These are phyloP conservation scores for Sebastes iracundus DNA, from an alignment of 2,797 vertebrate species.

Conservation along the genomic window DNA sequence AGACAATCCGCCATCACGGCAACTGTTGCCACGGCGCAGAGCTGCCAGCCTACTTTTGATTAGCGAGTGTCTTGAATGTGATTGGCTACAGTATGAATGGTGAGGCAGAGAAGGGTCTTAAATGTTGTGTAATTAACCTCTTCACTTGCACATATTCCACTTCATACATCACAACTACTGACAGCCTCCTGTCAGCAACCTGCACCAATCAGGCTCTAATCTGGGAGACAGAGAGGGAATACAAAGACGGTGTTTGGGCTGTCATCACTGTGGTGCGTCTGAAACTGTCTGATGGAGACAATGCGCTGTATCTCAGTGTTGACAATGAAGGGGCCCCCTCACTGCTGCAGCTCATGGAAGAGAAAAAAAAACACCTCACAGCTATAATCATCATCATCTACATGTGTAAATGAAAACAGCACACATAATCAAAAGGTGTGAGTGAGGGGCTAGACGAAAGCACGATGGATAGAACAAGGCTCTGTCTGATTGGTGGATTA, in stretches of 20 bases:
- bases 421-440: conserved; percentile 38
- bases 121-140: conserved; percentile 80
- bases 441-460: conserved; percentile 25
- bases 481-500: conserved; percentile 35
- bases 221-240: conserved; percentile 47
- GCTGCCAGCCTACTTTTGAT: conserved; percentile 76
- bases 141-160: conserved; percentile 68
- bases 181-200: conserved; percentile 73
- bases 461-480: neutral
- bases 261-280: conserved; percentile 62
- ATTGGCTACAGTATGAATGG: conserved; percentile 60
- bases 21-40: conserved; percentile 77
- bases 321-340: conserved; percentile 58
- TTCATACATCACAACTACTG: conserved; percentile 62
- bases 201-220: conserved; percentile 67
- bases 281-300: conserved; percentile 63
- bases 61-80: conserved; percentile 54
- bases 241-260: conserved; percentile 71
- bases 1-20: conserved; percentile 75
- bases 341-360: conserved; percentile 6
- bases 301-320: conserved; percentile 43
- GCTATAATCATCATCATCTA: conserved; percentile 41
- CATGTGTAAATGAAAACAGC: conserved; percentile 58
- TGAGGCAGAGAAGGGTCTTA: conserved; percentile 60
- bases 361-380: conserved; percentile 18